Conservation (phyloP, 1,140 invertebrate species). For the Sycophaga agraensis region DNA sequence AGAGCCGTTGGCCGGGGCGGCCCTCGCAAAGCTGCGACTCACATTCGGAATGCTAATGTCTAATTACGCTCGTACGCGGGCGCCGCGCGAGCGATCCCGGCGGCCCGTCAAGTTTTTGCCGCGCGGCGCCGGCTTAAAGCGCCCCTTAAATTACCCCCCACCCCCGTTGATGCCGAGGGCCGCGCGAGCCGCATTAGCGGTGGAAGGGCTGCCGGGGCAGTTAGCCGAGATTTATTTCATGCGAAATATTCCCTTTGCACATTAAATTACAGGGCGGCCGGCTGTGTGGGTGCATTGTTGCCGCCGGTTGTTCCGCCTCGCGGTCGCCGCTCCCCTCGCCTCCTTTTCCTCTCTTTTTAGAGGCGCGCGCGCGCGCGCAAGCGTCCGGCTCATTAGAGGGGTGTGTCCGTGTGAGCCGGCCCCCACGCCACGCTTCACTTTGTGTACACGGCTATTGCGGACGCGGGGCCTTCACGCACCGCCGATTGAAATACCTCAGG, state of each 20-base stretch:
- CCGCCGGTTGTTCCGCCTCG: neutral
- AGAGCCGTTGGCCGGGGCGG: no score
- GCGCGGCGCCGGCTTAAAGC: conserved; percentile 53
- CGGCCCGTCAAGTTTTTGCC: conserved; percentile 42
- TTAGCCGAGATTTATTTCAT: conserved; percentile 56
- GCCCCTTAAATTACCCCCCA: conserved; percentile 54
- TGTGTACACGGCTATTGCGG: no score
- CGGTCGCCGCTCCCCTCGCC: neutral
- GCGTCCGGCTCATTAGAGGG: neutral
- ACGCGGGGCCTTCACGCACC: neutral
- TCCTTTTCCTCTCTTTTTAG: neutral
- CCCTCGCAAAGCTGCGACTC: neutral
- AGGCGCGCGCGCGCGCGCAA: neutral
- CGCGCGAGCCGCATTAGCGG: conserved; percentile 41
- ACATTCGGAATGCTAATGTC: conserved; percentile 54
- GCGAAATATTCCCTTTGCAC: conserved; percentile 52
- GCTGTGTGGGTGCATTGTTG: conserved; percentile 25
- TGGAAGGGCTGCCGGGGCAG: conserved; percentile 36
- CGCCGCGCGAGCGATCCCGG: conserved; percentile 21
- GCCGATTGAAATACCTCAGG: neutral
- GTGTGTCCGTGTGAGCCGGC: neutral
- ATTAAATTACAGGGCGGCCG: conserved; percentile 42
- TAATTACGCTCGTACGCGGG: conserved; percentile 41
- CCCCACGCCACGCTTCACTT: no score
- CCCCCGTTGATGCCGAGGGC: neutral